Evolutionary conservation across 2,797 vertebrate species (phyloP).

Genomic region (Pteronotus mesoamericanus): DNA sequence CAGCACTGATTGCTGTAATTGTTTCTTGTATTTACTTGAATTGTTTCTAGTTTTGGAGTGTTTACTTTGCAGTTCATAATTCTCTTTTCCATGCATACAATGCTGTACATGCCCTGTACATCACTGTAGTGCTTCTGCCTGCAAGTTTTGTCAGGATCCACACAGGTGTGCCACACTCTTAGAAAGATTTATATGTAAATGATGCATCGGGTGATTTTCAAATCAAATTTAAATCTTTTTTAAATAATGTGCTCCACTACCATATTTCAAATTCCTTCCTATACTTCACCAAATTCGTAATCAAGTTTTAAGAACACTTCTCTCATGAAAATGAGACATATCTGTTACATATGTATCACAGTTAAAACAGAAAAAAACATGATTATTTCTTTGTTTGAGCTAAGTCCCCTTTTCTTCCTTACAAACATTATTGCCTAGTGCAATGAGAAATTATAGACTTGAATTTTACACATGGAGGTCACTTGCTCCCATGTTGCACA

Average conservation of each 20-base stretch:
- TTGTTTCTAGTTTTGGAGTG: not conserved
- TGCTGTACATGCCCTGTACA: not conserved
- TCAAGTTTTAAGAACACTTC: not conserved
- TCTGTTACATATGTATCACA: not conserved
- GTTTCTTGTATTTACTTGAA: conserved; percentile 11
- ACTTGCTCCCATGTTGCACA: conserved; percentile 20
- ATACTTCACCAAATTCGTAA: not conserved
- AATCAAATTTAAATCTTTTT: conserved; percentile 15
- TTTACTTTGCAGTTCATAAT: not conserved
- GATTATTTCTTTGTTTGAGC: not conserved
- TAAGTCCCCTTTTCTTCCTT: not conserved
- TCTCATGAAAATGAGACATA: not conserved
- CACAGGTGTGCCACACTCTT: not conserved
- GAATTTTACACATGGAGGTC: conserved; percentile 33
- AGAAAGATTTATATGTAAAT: not conserved
- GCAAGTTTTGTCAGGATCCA: not conserved
- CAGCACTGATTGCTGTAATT: not conserved
- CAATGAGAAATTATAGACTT: conserved; percentile 35
- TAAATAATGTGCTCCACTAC: not conserved
- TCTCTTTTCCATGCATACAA: not conserved
- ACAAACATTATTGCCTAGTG: conserved; percentile 1
- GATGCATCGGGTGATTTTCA: not conserved
- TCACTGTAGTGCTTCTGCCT: not conserved
- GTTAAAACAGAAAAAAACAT: not conserved
- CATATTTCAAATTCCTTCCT: not conserved